Evolutionary conservation across 2,113 vertebrate genomes (phyloP).

Genomic region (Sylvietta virens): DNA sequence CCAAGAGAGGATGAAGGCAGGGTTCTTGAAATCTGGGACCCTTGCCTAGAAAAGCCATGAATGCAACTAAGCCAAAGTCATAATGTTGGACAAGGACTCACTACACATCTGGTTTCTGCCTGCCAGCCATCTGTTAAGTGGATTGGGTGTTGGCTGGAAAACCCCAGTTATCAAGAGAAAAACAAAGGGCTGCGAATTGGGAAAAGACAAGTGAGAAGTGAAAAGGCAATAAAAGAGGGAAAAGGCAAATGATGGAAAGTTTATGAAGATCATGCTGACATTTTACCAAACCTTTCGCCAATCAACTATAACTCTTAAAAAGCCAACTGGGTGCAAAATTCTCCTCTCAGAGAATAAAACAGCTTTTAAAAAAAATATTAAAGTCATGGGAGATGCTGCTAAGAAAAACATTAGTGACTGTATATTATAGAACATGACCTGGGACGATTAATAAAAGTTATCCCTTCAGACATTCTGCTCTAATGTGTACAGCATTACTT

Average conservation of each 20-base stretch:
- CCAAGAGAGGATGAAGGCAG: conserved; percentile 5
- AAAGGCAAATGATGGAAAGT: background rate
- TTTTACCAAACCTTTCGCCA: background rate
- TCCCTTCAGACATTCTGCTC: background rate
- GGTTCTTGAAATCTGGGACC: conserved; percentile 40
- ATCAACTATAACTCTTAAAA: background rate
- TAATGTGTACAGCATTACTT: background rate
- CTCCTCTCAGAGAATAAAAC: background rate
- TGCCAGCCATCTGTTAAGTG: conserved; percentile 56
- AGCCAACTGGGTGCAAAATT: background rate
- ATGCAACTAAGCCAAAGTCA: conserved; percentile 11
- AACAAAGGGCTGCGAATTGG: background rate
- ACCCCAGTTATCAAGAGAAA: conserved; percentile 8
- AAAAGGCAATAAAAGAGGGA: background rate
- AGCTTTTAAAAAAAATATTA: background rate
- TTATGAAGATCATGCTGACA: background rate
- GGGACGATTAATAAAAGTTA: background rate
- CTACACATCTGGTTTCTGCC: conserved; percentile 55
- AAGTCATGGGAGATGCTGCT: background rate
- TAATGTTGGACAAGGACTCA: background rate
- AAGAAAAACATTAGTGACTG: background rate
- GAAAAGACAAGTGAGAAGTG: background rate
- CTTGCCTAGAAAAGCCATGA: conserved; percentile 36
- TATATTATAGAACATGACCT: background rate
- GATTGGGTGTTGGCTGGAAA: conserved; percentile 50